A percentile compares a stretch with the other conserved stretches of the same genome.
These are phyloP conservation scores for Pseudoips prasinana DNA, from an alignment of 2,888 invertebrate genomes.

Conservation along the genomic window DNA sequence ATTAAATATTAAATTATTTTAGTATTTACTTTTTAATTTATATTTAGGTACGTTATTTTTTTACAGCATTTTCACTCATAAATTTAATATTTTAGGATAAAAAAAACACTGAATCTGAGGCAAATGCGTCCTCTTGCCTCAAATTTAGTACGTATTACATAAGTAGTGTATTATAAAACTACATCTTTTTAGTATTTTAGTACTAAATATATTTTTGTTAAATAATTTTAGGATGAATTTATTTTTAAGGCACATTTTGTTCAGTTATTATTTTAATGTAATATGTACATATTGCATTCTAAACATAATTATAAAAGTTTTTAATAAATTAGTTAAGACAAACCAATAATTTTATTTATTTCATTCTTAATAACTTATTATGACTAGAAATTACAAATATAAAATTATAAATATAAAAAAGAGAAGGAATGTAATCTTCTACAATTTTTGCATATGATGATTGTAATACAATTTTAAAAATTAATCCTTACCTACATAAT, in stretches of 20 bases:
- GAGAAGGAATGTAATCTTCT: too few species aligned
- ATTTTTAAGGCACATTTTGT: slow-evolving; percentile 19
- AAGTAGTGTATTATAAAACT: background rate
- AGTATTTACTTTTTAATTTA: background rate
- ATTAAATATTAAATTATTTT: too few species aligned
- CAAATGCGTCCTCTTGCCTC: slow-evolving; percentile 77
- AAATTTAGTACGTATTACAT: slow-evolving; percentile 37
- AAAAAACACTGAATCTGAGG: slow-evolving; percentile 47
- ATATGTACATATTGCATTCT: slow-evolving; percentile 54
- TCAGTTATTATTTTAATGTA: slow-evolving; percentile 30
- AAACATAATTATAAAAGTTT: slow-evolving; percentile 14
- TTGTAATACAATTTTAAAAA: too few species aligned
- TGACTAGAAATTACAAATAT: slow-evolving; percentile 33
- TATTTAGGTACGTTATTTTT: slow-evolving; percentile 29
- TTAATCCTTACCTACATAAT: too few species aligned
- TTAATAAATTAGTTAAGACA: slow-evolving; percentile 19
- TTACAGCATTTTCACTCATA: slow-evolving; percentile 69
- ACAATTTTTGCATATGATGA: too few species aligned
- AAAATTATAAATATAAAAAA: too few species aligned
- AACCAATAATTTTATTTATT: slow-evolving; percentile 16
- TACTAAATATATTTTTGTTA: background rate
- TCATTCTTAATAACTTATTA: slow-evolving; percentile 5
- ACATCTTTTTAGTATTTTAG: background rate
- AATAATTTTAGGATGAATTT: background rate
- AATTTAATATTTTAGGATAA: slow-evolving; percentile 5